A percentile compares a stretch with the other conserved stretches of the same genome.
phyloP scores from a whole-genome alignment of 2,888 invertebrate species.

The Rhagonycha fulva region DNA sequence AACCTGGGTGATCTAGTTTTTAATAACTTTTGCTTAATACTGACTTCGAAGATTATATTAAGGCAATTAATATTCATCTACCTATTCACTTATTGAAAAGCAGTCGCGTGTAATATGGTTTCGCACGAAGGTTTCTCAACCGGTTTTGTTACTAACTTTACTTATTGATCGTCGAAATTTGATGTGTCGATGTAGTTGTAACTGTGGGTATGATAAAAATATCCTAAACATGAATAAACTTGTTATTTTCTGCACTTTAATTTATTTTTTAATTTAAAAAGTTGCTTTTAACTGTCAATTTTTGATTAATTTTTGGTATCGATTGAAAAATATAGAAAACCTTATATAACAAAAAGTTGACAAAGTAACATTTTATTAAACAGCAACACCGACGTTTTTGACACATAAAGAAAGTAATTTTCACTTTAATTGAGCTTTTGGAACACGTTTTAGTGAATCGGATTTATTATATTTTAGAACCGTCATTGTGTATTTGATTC shows the following conservation, averaged over 20 bases:
- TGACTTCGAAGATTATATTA: not conserved
- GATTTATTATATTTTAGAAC: not conserved
- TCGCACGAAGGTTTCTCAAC: not conserved
- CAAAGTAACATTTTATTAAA: not conserved
- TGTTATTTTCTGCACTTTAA: not conserved
- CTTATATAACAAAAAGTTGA: not conserved
- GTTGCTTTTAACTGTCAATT: not conserved
- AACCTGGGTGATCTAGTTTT: no score
- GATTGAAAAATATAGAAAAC: not conserved
- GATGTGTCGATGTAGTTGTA: not conserved
- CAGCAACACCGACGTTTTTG: not conserved
- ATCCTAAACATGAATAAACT: not conserved
- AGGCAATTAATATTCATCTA: not conserved
- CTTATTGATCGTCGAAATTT: not conserved
- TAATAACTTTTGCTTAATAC: not conserved
- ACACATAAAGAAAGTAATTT: not conserved
- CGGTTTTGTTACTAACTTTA: not conserved
- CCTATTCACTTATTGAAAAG: not conserved
- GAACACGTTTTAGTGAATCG: not conserved
- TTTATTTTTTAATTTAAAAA: not conserved
- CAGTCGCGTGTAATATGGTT: not conserved
- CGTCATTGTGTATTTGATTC: not conserved
- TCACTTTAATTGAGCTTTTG: not conserved
- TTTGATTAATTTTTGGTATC: not conserved
- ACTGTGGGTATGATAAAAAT: no score